phyloP scores from a whole-genome alignment of 2,888 invertebrate species.

The Serrognathus titanus region DNA sequence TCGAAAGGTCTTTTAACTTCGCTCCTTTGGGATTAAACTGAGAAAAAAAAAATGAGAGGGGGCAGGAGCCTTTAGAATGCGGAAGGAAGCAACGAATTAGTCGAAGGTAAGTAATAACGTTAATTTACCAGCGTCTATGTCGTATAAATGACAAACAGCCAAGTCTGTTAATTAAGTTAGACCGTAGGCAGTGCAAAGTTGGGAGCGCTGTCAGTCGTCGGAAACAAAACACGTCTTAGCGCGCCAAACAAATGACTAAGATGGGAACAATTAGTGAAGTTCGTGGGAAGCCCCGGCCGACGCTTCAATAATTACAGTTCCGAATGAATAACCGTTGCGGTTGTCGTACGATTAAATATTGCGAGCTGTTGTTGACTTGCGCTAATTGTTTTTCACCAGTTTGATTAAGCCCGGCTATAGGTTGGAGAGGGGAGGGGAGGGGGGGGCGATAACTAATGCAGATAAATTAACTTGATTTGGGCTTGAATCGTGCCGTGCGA shows the following conservation, averaged over 20 bases:
- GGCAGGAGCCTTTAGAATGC: no score
- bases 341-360: not conserved
- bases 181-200: not conserved
- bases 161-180: conserved; percentile 2
- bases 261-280: conserved; percentile 17
- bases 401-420: not conserved
- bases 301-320: conserved; percentile 13
- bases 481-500: not conserved
- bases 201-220: conserved; percentile 1
- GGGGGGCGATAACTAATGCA: not conserved
- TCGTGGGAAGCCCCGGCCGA: conserved; percentile 1
- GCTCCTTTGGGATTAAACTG: no score
- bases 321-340: conserved; percentile 7
- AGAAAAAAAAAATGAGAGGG: no score
- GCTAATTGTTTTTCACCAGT: not conserved
- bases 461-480: not conserved
- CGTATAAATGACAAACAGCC: conserved; percentile 9
- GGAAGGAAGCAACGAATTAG: no score
- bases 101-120: conserved; percentile 5
- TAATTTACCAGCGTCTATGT: conserved; percentile 5
- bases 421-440: not conserved
- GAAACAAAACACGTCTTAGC: not conserved
- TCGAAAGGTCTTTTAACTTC: no score
- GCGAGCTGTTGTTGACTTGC: not conserved
- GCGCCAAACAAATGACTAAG: conserved; percentile 7